phyloP scores from a whole-genome alignment of 2,113 vertebrate genomes.

The Prochilodus magdalenae region DNA sequence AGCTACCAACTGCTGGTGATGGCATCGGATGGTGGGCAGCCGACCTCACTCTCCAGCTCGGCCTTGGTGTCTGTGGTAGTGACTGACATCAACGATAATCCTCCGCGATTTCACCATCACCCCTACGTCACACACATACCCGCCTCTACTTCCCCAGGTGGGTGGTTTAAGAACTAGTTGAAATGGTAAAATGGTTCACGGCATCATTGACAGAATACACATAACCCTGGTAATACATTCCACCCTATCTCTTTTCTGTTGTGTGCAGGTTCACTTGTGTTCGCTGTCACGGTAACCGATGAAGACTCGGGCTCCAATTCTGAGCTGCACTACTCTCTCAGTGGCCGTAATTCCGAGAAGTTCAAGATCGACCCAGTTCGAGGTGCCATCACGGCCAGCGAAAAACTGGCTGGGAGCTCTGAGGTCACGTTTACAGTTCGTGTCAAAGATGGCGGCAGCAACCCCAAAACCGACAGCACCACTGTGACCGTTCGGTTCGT shows the following conservation, averaged over 20 bases:
- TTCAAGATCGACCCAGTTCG: constrained; percentile 91
- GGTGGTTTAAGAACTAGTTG: too few relatives aligned
- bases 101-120: constrained; percentile 94
- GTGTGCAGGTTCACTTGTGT: constrained; percentile 88
- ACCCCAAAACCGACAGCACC: constrained; percentile 89
- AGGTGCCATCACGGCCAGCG: constrained; percentile 88
- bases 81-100: constrained; percentile 93
- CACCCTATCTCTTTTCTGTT: constrained; percentile 12
- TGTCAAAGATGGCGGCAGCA: constrained; percentile 84
- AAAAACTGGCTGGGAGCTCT: constrained; percentile 78
- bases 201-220: too few relatives aligned
- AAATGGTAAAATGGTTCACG: too few relatives aligned
- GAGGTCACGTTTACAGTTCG: constrained; percentile 94
- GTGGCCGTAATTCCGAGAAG: constrained; percentile 88
- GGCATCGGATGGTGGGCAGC: constrained; percentile 86
- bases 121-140: constrained; percentile 96
- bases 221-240: neutral
- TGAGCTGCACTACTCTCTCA: constrained; percentile 91
- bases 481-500: constrained; percentile 94
- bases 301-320: constrained; percentile 89
- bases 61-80: constrained; percentile 87
- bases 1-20: constrained; percentile 93
- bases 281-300: constrained; percentile 95
- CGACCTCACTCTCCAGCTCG: constrained; percentile 87
- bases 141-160: constrained; percentile 87